Conservation (phyloP, 2,113 vertebrate species). For the Pteropus alecto region DNA sequence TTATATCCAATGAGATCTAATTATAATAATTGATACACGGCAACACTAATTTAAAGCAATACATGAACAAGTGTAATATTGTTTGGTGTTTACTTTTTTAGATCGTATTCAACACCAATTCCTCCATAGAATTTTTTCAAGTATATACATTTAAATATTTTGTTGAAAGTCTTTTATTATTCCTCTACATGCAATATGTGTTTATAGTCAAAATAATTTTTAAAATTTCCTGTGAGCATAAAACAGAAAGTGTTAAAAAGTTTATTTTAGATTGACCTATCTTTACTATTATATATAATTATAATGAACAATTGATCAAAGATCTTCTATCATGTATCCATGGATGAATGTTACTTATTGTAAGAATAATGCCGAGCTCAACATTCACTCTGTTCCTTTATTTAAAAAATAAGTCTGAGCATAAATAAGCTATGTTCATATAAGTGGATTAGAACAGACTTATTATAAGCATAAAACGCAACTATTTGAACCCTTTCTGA, state of each 20-base stretch:
- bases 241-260: background rate
- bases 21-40: background rate
- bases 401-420: background rate
- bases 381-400: background rate
- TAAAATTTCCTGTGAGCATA: background rate
- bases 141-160: background rate
- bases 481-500: background rate
- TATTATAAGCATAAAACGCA: background rate
- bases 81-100: background rate
- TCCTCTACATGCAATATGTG: background rate
- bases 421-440: background rate
- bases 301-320: background rate
- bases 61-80: background rate
- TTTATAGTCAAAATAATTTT: background rate
- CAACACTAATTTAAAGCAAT: background rate
- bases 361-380: background rate
- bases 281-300: background rate
- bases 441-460: background rate
- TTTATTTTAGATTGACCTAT: background rate
- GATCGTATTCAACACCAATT: background rate
- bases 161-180: background rate
- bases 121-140: background rate
- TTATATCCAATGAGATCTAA: background rate
- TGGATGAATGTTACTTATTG: background rate
- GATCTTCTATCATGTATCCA: background rate